Percentiles rank a stretch among this genome's conserved stretches.
phyloP scores from a whole-genome alignment of 1,140 invertebrate species.

The Meloidogyne hapla region DNA sequence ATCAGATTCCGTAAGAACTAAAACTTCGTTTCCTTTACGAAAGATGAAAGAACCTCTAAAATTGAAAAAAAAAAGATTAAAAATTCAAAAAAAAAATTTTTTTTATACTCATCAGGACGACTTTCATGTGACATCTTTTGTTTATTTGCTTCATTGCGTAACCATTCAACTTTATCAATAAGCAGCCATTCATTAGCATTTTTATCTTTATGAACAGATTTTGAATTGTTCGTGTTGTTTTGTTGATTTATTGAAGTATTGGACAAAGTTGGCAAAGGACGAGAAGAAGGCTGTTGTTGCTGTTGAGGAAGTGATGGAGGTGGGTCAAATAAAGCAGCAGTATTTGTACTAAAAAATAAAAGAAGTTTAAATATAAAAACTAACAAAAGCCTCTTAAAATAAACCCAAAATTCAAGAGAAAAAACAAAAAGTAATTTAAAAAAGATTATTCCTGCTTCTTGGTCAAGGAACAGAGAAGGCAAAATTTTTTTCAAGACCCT shows the following conservation, averaged over 20 bases:
- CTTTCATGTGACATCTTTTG: conserved; percentile 19
- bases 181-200: neutral
- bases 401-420: too few relatives aligned
- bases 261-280: neutral
- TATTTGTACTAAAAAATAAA: too few relatives aligned
- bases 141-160: conserved; percentile 11
- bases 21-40: conserved; percentile 11
- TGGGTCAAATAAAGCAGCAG: too few relatives aligned
- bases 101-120: conserved; percentile 16
- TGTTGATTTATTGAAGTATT: neutral
- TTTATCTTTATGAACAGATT: neutral
- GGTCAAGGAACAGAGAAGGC: too few relatives aligned
- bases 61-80: neutral
- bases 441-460: too few relatives aligned
- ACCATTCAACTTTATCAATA: conserved; percentile 17
- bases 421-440: too few relatives aligned
- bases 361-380: too few relatives aligned
- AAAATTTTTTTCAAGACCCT: too few relatives aligned
- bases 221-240: neutral
- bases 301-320: neutral
- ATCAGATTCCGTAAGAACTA: conserved; percentile 20
- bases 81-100: neutral
- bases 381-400: too few relatives aligned
- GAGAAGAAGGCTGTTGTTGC: neutral
- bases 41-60: conserved; percentile 26